Evolutionary conservation across 2,888 invertebrate genomes (phyloP).

Genomic region (Apamea crenata): DNA sequence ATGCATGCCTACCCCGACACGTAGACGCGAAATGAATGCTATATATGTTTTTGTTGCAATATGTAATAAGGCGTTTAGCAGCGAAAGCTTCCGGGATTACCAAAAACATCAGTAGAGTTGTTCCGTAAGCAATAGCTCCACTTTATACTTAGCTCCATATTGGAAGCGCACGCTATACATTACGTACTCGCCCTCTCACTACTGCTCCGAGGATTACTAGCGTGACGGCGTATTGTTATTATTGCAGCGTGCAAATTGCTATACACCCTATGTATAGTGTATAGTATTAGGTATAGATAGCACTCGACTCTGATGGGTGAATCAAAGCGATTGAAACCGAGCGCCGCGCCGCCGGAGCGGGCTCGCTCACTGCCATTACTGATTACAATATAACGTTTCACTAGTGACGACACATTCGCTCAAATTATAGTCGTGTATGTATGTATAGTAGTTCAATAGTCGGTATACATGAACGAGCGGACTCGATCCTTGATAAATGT

Average conservation of each 20-base stretch:
- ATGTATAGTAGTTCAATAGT: not conserved
- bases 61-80: not conserved
- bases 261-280: not conserved
- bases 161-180: slow-evolving; percentile 39
- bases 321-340: not conserved
- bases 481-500: not conserved
- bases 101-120: not conserved
- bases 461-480: not conserved
- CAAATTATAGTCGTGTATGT: not conserved
- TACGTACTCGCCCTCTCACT: slow-evolving; percentile 22
- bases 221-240: slow-evolving; percentile 34
- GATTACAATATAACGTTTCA: not conserved
- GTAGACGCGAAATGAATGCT: not conserved
- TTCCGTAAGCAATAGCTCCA: not conserved
- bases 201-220: slow-evolving; percentile 11
- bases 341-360: not conserved
- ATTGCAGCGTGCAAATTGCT: slow-evolving; percentile 18
- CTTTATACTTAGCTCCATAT: slow-evolving; percentile 19
- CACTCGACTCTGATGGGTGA: not conserved
- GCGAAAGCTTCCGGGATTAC: not conserved
- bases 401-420: not conserved
- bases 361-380: not conserved
- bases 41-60: not conserved
- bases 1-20: slow-evolving; percentile 32
- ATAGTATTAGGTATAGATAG: not conserved